phyloP scores from a whole-genome alignment of 1,140 invertebrate genomes.

The Cataglyphis hispanica region DNA sequence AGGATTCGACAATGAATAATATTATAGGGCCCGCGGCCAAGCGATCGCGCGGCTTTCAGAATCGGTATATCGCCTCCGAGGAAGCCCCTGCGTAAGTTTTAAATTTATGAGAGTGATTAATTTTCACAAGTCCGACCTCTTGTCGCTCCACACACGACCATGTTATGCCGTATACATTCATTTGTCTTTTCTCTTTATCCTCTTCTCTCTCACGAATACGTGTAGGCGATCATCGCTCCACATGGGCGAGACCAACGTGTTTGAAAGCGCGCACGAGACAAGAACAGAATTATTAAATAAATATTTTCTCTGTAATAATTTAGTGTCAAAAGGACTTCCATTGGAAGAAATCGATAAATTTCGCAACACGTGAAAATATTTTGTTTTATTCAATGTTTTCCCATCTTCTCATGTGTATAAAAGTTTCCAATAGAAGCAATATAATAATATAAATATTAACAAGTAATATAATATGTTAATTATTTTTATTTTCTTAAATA shows the following conservation, averaged over 20 bases:
- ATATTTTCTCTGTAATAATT: slow-evolving; percentile 15
- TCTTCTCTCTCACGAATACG: neutral
- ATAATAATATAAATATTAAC: too few species aligned
- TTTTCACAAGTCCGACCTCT: slow-evolving; percentile 24
- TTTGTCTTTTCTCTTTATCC: neutral
- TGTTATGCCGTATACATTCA: slow-evolving; percentile 18
- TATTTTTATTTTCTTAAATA: neutral
- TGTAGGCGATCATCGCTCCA: slow-evolving; percentile 27
- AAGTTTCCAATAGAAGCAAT: neutral
- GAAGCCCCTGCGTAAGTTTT: slow-evolving; percentile 45
- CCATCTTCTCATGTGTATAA: neutral
- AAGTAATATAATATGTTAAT: neutral
- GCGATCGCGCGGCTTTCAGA: neutral
- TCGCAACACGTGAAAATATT: slow-evolving; percentile 2
- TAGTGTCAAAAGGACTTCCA: neutral
- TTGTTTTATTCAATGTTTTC: neutral
- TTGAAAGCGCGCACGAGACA: neutral
- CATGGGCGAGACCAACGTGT: slow-evolving; percentile 27
- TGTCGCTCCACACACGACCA: neutral
- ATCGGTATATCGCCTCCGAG: slow-evolving; percentile 37
- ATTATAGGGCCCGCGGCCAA: neutral
- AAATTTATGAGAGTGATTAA: slow-evolving; percentile 56
- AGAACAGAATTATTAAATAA: slow-evolving; percentile 31
- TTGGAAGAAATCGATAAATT: neutral
- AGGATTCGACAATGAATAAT: slow-evolving; percentile 52